Percentiles rank a stretch among this genome's conserved stretches.
Conservation (phyloP, 2,888 invertebrate genomes). For the Argyresthia albistria region DNA sequence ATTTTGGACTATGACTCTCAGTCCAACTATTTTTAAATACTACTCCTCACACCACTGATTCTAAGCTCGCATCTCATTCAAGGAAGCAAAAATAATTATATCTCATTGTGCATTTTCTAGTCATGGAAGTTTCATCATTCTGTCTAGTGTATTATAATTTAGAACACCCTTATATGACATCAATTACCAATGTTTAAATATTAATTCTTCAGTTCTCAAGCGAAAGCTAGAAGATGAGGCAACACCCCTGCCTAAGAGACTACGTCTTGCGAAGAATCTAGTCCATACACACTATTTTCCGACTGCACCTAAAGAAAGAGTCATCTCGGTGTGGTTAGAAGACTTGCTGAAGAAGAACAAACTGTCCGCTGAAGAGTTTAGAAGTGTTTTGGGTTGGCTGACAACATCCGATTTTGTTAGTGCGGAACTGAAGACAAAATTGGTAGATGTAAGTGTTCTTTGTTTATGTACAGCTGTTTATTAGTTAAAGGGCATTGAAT, state of each 20-base stretch:
- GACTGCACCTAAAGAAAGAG: constrained; percentile 57
- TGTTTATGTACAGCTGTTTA: no score
- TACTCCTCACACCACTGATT: no score
- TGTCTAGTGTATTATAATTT: no score
- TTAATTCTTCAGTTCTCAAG: constrained; percentile 50
- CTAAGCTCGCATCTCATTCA: no score
- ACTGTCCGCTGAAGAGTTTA: constrained; percentile 33
- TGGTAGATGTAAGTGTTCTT: constrained; percentile 39
- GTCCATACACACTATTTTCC: constrained; percentile 59
- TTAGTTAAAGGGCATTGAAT: no score
- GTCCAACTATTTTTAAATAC: no score
- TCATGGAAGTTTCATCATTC: no score
- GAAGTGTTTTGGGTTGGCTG: constrained; percentile 41
- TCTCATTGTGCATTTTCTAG: no score
- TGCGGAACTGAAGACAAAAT: constrained; percentile 39
- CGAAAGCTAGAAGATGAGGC: constrained; percentile 47
- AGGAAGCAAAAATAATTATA: no score
- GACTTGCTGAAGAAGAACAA: constrained; percentile 29
- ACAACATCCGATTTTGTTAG: constrained; percentile 39
- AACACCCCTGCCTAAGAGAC: constrained; percentile 58
- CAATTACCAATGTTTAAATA: no score
- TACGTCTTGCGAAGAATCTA: constrained; percentile 68
- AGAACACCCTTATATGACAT: no score
- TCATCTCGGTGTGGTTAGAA: constrained; percentile 64
- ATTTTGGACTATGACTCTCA: no score